These are phyloP conservation scores for Sula dactylatra DNA, from an alignment of 2,113 vertebrate species.

Conservation along the genomic window DNA sequence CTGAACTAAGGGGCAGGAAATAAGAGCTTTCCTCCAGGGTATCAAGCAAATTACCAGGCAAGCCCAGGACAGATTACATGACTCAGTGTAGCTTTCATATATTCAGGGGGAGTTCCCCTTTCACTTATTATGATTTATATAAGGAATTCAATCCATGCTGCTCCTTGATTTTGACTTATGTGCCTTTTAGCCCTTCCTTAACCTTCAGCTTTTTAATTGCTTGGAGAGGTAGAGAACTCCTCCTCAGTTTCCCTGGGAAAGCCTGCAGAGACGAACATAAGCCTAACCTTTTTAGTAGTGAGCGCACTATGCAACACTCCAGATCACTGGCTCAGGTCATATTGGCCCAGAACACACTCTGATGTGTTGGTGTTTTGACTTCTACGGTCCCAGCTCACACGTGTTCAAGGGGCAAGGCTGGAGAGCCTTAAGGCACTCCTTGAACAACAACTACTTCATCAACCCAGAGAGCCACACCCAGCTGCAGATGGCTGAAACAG, in stretches of 20 bases:
- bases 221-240: accelerated
- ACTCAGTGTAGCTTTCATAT: neutral
- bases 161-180: neutral
- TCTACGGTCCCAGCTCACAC: neutral
- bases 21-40: neutral
- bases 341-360: neutral
- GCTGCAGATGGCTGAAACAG: conserved; percentile 26
- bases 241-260: neutral
- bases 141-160: neutral
- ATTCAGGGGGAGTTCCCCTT: neutral
- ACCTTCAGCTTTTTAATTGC: neutral
- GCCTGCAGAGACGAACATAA: neutral
- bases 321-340: accelerated
- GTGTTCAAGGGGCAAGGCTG: neutral
- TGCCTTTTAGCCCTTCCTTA: neutral
- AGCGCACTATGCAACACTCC: accelerated
- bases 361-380: neutral
- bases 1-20: neutral
- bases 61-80: neutral
- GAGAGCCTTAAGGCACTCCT: neutral
- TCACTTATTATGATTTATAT: neutral
- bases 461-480: neutral
- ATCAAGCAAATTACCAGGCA: neutral
- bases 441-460: conserved; percentile 14
- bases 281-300: neutral